These are phyloP conservation scores for Whitmania pigra DNA, from an alignment of 1,140 invertebrate genomes.

Conservation along the genomic window DNA sequence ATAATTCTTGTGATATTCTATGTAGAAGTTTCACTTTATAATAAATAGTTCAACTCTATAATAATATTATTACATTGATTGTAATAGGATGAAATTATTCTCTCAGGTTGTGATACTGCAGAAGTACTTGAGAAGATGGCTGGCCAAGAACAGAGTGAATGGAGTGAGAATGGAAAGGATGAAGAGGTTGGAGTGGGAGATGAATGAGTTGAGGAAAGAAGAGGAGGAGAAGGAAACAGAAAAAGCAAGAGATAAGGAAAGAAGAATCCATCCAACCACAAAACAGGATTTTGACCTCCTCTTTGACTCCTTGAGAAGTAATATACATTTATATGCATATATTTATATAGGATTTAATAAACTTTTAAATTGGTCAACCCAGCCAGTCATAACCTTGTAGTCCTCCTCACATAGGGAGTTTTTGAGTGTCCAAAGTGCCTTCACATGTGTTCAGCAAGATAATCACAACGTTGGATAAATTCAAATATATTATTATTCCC, in stretches of 20 bases:
- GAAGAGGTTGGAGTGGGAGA: slow-evolving; percentile 37
- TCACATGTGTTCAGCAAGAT: too few species aligned
- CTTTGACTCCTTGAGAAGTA: slow-evolving; percentile 42
- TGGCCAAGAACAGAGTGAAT: slow-evolving; percentile 28
- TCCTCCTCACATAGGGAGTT: too few species aligned
- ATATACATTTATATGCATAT: slow-evolving; percentile 18
- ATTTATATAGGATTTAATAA: too few species aligned
- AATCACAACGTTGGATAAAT: too few species aligned
- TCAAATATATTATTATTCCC: too few species aligned
- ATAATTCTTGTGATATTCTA: too few species aligned
- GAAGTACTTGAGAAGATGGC: slow-evolving; percentile 32
- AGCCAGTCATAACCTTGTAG: too few species aligned
- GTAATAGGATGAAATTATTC: slow-evolving; percentile 4
- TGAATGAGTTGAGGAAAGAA: slow-evolving; percentile 35
- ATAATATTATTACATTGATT: too few species aligned
- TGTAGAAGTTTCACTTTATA: background rate
- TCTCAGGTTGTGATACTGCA: slow-evolving; percentile 27
- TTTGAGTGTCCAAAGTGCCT: too few species aligned
- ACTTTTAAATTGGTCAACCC: too few species aligned
- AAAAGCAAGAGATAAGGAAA: slow-evolving; percentile 33
- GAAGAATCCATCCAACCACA: slow-evolving; percentile 42
- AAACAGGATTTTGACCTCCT: slow-evolving; percentile 43
- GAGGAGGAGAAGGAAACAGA: slow-evolving; percentile 41
- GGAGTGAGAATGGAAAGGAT: slow-evolving; percentile 31
- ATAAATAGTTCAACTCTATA: too few species aligned